Evolutionary conservation across 2,888 invertebrate genomes (phyloP).

Genomic region (Eristalinus aeneus): DNA sequence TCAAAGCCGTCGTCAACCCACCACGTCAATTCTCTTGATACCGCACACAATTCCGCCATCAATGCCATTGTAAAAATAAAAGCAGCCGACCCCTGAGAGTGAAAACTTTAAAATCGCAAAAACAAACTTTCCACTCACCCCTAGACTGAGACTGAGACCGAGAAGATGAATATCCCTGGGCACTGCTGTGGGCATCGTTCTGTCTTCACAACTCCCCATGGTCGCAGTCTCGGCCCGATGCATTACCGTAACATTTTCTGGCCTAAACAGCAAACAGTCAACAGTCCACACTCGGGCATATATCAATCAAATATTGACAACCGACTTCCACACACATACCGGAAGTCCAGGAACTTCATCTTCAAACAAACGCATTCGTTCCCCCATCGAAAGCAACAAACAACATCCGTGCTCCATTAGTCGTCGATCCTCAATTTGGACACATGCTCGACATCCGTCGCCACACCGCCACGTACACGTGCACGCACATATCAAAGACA

Average conservation of each 20-base stretch:
- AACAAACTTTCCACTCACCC: slow-evolving; percentile 24
- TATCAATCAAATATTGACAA: slow-evolving; percentile 71
- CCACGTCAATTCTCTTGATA: background rate
- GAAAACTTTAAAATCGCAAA: slow-evolving; percentile 13
- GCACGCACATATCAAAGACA: slow-evolving; percentile 36
- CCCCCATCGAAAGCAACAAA: slow-evolving; percentile 26
- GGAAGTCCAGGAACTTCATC: slow-evolving; percentile 53
- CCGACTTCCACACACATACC: slow-evolving; percentile 44
- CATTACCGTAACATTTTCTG: slow-evolving; percentile 32
- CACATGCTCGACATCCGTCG: slow-evolving; percentile 50
- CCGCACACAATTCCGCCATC: background rate
- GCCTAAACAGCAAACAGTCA: slow-evolving; percentile 1
- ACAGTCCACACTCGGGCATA: slow-evolving; percentile 25
- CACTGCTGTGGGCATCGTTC: background rate
- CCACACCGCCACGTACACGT: slow-evolving; percentile 17
- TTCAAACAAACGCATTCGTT: slow-evolving; percentile 24
- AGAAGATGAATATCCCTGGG: background rate
- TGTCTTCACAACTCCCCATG: slow-evolving; percentile 26
- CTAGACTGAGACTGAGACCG: background rate
- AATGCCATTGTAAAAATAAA: background rate
- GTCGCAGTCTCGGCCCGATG: slow-evolving; percentile 16
- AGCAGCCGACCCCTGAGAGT: background rate
- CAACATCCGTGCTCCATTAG: slow-evolving; percentile 61
- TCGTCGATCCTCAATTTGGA: slow-evolving; percentile 38
- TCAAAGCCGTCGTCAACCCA: too few species aligned